Evolutionary conservation across 2,113 vertebrate genomes (phyloP), one percentile per base, ranked within the genome.

Genomic region (Neodon shergylaensis): DNA sequence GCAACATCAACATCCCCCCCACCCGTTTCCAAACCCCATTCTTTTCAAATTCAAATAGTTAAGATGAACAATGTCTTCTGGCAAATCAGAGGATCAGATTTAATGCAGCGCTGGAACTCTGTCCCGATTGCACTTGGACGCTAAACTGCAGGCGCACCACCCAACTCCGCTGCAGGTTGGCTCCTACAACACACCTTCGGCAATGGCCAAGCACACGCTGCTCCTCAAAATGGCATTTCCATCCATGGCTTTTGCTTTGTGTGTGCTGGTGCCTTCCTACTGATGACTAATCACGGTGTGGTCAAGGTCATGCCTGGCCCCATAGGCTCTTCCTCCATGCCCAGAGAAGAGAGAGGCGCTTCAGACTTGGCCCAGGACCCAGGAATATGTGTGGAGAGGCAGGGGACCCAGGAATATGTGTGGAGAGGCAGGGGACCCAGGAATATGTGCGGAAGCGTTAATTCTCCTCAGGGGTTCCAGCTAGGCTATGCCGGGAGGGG

Each of bases 41-140:
- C 78, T 85, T 91, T 85, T 72, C 5, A 76, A 93, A 54, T 93
- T 95, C 47, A 92, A 81, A 24, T 22, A 47, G 21, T 14, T 58
- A 58, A 7, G 19, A 52, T 78, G 42, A 47, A 16, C 76, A 26
- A 7, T 91, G 47, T 77, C 36, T 33, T 91, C 28, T 82, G 52
- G 73, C 31, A 61, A 90, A 82, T 24, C 54, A 39, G 89, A 58
- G 16, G 1, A 24, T 52, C 21, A 36, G 42, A 31, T 8, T 63
- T 44, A 65, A 49, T 6, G 54, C 21, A 28, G 26, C 47, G 68
- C 22, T 8, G 9, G 94, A 88, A 42, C 44, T 58, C 58, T 58
- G 58, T 82, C 6, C 58, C 14, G 1, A 0, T 5, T 68, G 5
- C 21, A 28, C 33, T 88, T 88, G 28, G 1, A 5, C 31, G 7